Evolutionary conservation across 1,140 invertebrate species (phyloP).

Genomic region (Eupeodes corollae): DNA sequence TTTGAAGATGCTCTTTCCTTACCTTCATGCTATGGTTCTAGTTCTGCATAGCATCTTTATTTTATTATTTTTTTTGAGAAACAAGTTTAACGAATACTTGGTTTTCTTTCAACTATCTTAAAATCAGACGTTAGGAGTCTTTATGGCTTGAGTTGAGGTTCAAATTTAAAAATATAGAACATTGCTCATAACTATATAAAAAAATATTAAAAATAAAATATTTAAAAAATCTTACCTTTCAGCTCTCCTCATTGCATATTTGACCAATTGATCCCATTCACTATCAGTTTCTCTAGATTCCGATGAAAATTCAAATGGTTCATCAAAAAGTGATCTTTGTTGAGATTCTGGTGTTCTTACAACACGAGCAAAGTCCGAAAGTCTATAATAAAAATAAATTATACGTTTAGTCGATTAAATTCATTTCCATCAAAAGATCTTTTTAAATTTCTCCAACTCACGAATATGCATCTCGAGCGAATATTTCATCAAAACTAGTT

Average conservation of each 20-base stretch:
- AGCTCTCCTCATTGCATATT: slow-evolving; percentile 58
- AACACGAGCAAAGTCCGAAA: slow-evolving; percentile 58
- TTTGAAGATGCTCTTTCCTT: no score
- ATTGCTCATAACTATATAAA: no score
- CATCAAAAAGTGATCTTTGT: slow-evolving; percentile 47
- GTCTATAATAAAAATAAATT: slow-evolving; percentile 24
- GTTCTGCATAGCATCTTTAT: no score
- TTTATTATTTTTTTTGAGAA: no score
- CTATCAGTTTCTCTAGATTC: slow-evolving; percentile 55
- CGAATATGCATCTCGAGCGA: slow-evolving; percentile 49
- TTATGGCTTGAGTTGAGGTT: no score
- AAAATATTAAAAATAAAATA: no score
- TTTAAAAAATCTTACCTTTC: slow-evolving; percentile 43
- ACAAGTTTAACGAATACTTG: no score
- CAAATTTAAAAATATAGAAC: no score
- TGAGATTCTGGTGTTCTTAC: slow-evolving; percentile 52
- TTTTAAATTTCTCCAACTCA: slow-evolving; percentile 20
- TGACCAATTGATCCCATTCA: slow-evolving; percentile 66
- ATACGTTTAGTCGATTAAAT: background rate
- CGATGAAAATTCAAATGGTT: slow-evolving; percentile 56
- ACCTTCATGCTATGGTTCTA: no score
- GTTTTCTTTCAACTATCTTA: no score
- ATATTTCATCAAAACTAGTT: slow-evolving; percentile 62
- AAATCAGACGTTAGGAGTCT: no score
- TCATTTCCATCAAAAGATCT: background rate